A percentile compares a stretch with the other conserved stretches of the same genome.
Conservation (phyloP, 2,113 vertebrate species). For the Equus quagga region DNA sequence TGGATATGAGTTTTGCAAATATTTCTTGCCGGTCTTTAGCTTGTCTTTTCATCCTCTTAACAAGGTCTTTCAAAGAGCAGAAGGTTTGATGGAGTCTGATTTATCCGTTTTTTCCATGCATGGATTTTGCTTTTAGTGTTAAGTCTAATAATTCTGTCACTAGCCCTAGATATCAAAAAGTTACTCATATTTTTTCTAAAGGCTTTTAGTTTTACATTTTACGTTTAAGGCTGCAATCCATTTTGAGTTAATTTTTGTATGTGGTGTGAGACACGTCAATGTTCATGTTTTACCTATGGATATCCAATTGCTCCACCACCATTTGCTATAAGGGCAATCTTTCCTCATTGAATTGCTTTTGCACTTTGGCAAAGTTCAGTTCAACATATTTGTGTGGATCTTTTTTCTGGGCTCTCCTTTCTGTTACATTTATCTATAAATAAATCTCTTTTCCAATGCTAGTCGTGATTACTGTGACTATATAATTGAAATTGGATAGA, state of each 20-base stretch:
- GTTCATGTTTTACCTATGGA: neutral
- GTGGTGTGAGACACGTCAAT: neutral
- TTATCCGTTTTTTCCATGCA: neutral
- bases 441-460: neutral
- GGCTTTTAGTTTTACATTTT: neutral
- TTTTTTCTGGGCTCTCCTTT: neutral
- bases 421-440: neutral
- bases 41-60: neutral
- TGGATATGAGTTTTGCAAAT: neutral
- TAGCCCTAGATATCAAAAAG: neutral
- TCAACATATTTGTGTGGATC: neutral
- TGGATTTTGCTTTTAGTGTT: neutral
- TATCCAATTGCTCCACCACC: neutral
- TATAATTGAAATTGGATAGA: neutral
- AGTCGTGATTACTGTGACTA: neutral
- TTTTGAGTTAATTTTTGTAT: neutral
- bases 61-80: neutral
- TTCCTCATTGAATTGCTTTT: neutral
- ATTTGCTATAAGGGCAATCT: neutral
- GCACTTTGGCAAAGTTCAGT: neutral
- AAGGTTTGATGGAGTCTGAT: neutral
- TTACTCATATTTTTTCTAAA: neutral
- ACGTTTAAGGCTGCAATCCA: neutral
- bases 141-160: neutral
- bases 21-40: neutral